Evolutionary conservation across 64 coral and sea anemone species (phyloP).

Genomic region (Actinia equina): DNA sequence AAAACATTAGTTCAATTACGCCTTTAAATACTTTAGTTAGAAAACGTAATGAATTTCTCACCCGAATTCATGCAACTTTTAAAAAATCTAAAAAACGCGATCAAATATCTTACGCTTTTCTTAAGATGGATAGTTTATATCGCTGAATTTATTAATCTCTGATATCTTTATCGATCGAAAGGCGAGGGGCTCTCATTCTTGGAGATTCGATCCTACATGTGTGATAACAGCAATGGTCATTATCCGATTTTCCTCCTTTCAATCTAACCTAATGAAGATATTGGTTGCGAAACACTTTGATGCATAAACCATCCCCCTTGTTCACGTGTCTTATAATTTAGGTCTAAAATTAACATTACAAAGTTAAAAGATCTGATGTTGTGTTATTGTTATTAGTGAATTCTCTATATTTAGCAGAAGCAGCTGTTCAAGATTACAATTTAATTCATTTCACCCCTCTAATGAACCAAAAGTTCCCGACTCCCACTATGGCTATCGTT

Average conservation of each 20-base stretch:
- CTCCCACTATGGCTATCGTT: neutral
- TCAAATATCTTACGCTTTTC: neutral
- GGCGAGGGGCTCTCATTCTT: neutral
- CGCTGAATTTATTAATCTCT: neutral
- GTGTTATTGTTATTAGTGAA: neutral
- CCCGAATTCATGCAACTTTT: neutral
- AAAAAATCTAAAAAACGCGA: neutral
- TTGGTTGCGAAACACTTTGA: too few relatives aligned
- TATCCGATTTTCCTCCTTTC: too few relatives aligned
- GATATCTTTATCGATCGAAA: neutral
- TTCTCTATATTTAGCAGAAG: neutral
- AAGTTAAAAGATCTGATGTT: neutral
- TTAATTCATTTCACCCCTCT: neutral
- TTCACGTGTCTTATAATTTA: too few relatives aligned
- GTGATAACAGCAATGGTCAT: too few relatives aligned
- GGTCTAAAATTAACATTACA: neutral
- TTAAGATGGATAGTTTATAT: neutral
- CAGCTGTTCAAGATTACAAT: neutral
- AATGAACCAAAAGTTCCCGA: neutral
- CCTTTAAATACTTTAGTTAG: too few relatives aligned
- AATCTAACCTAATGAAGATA: too few relatives aligned
- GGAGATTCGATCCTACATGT: too few relatives aligned
- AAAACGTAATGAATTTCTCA: neutral
- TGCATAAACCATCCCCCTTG: too few relatives aligned
- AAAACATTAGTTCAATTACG: too few relatives aligned